Base-by-base conservation (phyloP, 2,113 vertebrate genomes). In the Xiphophorus maculatus region DNA sequence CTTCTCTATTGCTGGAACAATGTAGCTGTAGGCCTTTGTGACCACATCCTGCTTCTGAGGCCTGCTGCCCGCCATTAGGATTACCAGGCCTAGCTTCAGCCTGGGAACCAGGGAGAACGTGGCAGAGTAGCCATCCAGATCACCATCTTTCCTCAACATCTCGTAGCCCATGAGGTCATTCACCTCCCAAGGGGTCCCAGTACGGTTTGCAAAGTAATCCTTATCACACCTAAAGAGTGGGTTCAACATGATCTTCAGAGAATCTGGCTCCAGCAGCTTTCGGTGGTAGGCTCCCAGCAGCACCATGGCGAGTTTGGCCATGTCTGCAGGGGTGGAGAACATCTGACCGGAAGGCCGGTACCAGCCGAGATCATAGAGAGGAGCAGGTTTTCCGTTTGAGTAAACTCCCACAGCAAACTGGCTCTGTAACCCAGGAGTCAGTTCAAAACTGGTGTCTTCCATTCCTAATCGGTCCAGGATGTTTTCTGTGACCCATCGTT, bases 331-430 rank as follows among this genome's bases (percentile, higher is more conserved):
- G 0, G 96, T 98, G 69, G 97, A 98, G 83, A 95, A 98, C 97
- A 97, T 99, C 92, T 98, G 97, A 10, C 97, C 97, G 0, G 96
- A 97, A 4, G 97, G 98, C 1, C 96, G 93, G 79, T 98, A 98
- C 96, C 98, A 99, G 77, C 97, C 97, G 1, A 98, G 93, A 80
- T 98, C 96, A 0, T 97, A 99, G 11, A 99, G 95, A 0, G 96
- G 96, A 0, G 96, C 96, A 0, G 93, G 93, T 74, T 94, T 94
- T 0, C 89, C 95, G 3, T 93, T 97, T 73, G 95, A 63, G 0
- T 99, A 98, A 77, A 97, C 96, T 1, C 97, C 97, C 0, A 96
- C 95, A 0, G 97, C 96, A 93, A 97, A 91, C 80, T 96, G 95
- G 6, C 91, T 80, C 17, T 94, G 94, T 28, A 97, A 88, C 0